Percentiles rank a stretch among this genome's conserved stretches.
Evolutionary conservation across 2,797 vertebrate species (phyloP).

Genomic region (Oreortyx pictus): DNA sequence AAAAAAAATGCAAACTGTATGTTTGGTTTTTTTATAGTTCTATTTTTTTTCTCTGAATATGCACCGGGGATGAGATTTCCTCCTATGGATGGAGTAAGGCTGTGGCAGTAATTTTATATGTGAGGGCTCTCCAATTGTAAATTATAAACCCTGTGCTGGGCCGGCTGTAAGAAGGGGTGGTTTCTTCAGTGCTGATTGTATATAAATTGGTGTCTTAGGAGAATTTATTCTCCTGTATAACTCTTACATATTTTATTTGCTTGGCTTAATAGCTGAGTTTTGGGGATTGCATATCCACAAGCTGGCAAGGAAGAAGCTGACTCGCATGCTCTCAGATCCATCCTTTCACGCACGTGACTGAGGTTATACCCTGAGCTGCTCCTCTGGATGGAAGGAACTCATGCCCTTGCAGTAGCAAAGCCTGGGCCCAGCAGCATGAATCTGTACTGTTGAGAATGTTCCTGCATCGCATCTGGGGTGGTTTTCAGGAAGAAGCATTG

Average conservation of each 20-base stretch:
- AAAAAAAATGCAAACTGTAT: not conserved
- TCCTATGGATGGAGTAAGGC: not conserved
- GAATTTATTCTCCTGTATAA: not conserved
- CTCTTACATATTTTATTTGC: not conserved
- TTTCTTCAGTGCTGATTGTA: not conserved
- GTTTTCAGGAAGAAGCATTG: not conserved
- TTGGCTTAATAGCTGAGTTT: not conserved
- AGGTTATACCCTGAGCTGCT: not conserved
- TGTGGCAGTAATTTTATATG: not conserved
- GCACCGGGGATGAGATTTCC: not conserved
- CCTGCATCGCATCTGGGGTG: rapidly evolving
- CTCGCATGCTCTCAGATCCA: not conserved
- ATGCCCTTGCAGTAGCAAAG: not conserved
- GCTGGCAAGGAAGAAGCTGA: not conserved
- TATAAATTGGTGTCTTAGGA: not conserved
- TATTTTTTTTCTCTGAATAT: not conserved
- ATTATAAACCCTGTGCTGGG: not conserved
- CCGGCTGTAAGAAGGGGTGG: not conserved
- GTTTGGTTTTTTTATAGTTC: not conserved
- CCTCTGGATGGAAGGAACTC: not conserved
- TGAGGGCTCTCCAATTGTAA: not conserved
- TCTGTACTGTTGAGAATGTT: not conserved
- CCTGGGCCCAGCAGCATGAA: not conserved
- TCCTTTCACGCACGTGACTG: not conserved
- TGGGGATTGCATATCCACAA: not conserved